Base-by-base conservation (phyloP, 2,888 invertebrate genomes). In the Lapara coniferarum region DNA sequence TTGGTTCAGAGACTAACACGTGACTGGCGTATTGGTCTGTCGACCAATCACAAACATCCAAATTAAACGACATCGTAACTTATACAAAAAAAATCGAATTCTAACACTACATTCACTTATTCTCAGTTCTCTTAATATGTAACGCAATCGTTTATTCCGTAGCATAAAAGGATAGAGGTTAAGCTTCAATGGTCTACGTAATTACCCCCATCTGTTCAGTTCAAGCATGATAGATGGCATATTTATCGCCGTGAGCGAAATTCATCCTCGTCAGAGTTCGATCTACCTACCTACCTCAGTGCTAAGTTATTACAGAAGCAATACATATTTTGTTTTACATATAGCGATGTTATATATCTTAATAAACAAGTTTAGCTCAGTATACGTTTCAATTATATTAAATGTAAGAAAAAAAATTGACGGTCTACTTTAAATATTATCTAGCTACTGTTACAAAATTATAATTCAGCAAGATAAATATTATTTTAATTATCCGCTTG, bases 141-240 rank as follows among this genome's bases (percentile, higher is more conserved):
- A 25, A 25, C 2, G 46, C 59, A 46, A 19, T 63, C 49, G n/a
- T 46, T 59, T 10, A 10, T 19, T 46, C 19, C 13, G 6, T 19
- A 63, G 13, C 19, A 49, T 7, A 19, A 13, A 46, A 46, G 63
- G 63, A 63, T 63, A 49, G 49, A 63, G 63, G 63, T 63, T 49
- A 46, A 49, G 16, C 19, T 63, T 46, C 46, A 63, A 63, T 63
- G 19, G 3, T 49, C 46, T 46, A 12, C 49, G 63, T 63, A 63
- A 63, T 63, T 63, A 63, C 49, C 63, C 19, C 46, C 49, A 46
- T 49, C 10, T 63, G 63, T 49, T 13, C 46, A 63, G 59, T 44
- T 59, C 59, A 59, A 59, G 63, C 19, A 49, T 63, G 63, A 63
- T 63, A 19, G 63, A 63, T 63, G 49, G 46, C 63, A 63, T 63